Evolutionary conservation across 2,888 invertebrate genomes (phyloP), one percentile per base, ranked within the genome.

Genomic region (Dynastes tityus): DNA sequence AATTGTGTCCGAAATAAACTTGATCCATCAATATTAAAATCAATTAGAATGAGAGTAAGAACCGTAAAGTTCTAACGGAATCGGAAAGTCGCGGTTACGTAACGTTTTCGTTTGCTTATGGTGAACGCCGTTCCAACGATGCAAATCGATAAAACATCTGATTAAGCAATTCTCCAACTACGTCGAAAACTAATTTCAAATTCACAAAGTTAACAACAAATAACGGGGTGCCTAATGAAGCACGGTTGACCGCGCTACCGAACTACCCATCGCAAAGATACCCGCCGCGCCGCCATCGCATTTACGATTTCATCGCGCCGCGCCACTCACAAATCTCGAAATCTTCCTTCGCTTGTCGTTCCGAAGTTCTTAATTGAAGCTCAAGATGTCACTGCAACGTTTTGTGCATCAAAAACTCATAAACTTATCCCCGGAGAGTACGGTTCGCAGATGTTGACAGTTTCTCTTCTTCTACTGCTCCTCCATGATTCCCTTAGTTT

Each of bases 361-460:
- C 22, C 37, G 73, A 81, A 80, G 80, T 79, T 80, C 80, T 80
- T 82, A 81, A 82, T 81, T 80, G 81, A 80, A 78, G 70, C 77
- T 73, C 78, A 74, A 79, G 81, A 80, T 80, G 76, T 80, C 75
- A 80, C 71, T 79, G 78, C 73, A 74, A 78, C 77, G 80, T 70
- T 77, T 79, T 80, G 80, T 82, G 82, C 80, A 82, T 82, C 81
- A 81, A 81, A 81, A 80, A 80, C 80, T 80, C 78, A 82, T 82
- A 78, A 80, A 74, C 71, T 77, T 63, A 51, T 77, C 71, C 49
- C 22, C 61, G 51, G 27, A 27, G 68, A 51, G 29, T 29, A 68
- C 73, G 81, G 78, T 74, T 76, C 58, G 77, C 80, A 81, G 81
- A 81, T 82, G 81, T 80, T 81, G 80, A 80, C 80, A 79, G 79